Conservation (phyloP, 2,888 invertebrate species). For the Salticus scenicus region DNA sequence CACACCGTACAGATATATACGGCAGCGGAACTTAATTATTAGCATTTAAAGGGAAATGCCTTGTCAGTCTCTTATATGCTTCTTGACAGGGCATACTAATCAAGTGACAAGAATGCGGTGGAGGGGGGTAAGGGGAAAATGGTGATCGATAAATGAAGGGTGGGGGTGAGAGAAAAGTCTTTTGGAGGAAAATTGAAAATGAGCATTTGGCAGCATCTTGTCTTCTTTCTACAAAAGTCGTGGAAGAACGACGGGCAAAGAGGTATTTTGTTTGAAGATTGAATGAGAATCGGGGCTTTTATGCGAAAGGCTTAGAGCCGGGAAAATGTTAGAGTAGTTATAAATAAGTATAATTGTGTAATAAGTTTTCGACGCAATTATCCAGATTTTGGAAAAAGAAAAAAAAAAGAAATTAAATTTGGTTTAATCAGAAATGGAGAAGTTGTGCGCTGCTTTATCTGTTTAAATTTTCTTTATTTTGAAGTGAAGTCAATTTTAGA, state of each 20-base stretch:
- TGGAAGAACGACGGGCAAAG: slow-evolving; percentile 8
- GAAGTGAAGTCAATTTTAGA: too few relatives aligned
- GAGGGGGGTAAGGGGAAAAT: neutral
- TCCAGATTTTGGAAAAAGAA: too few relatives aligned
- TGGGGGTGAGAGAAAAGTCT: slow-evolving; percentile 8
- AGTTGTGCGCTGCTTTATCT: too few relatives aligned
- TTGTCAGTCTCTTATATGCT: slow-evolving; percentile 60
- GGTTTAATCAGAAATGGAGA: too few relatives aligned
- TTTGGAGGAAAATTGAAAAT: slow-evolving; percentile 19
- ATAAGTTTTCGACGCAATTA: neutral
- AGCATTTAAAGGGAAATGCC: slow-evolving; percentile 62
- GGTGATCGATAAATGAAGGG: neutral
- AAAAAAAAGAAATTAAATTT: too few relatives aligned
- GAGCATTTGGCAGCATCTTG: slow-evolving; percentile 19
- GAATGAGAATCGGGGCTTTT: neutral
- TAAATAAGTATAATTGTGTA: neutral
- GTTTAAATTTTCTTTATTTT: too few relatives aligned
- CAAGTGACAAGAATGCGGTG: slow-evolving; percentile 66
- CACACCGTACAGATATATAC: slow-evolving; percentile 5
- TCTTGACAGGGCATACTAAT: slow-evolving; percentile 65
- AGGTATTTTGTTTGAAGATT: slow-evolving; percentile 5
- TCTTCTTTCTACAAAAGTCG: neutral
- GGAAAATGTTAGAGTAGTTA: neutral
- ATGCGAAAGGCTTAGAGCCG: neutral
- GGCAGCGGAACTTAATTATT: slow-evolving; percentile 63